Evolutionary conservation across 1,140 invertebrate genomes (phyloP), one percentile per base, ranked within the genome.

Genomic region (Drosophila nannoptera): DNA sequence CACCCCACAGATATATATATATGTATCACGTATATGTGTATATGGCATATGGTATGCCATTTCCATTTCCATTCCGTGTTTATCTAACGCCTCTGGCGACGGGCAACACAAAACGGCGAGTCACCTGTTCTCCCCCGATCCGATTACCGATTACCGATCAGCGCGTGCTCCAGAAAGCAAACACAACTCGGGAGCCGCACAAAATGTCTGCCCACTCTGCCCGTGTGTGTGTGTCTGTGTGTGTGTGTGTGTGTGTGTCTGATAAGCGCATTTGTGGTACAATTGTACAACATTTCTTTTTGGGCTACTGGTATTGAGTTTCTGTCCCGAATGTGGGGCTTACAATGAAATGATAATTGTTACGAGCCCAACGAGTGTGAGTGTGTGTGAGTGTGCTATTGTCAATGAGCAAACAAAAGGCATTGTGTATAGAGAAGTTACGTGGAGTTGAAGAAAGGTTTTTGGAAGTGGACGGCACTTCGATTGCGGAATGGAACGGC

Each of bases 91-190:
- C 22, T 53, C 14, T 49, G 22, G 59, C 59, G 40, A 52, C 59
- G 53, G 42, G 40, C 45, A 55, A 40, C 40, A n/a, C 74, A 58
- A 74, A 71, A 59, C 67, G 59, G 40, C 58, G 65, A 78, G 50
- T 78, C 80, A 84, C 75, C 74, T 75, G 80, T 40, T 66, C 48
- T 49, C 45, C 31, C 48, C 49, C 65, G 59, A 73, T 83, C 69
- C 76, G 63, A 84, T 84, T 82, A 76, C 78, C 49, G 38, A 50
- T 22, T 22, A 3, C n/a, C 40, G 40, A 43, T 61, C n/a, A 83
- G 76, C 78, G 80, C 80, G 80, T 82, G 80, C 80, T 82, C 54
- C 46, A 52, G 58, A 69, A 55, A 52, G 14, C 12, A 5, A 56
- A 56, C 40, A 56, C 29, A 40, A 5, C 53, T 32, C 53, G n/a